Evolutionary conservation across 2,797 vertebrate species (phyloP).

Genomic region (Oreortyx pictus): DNA sequence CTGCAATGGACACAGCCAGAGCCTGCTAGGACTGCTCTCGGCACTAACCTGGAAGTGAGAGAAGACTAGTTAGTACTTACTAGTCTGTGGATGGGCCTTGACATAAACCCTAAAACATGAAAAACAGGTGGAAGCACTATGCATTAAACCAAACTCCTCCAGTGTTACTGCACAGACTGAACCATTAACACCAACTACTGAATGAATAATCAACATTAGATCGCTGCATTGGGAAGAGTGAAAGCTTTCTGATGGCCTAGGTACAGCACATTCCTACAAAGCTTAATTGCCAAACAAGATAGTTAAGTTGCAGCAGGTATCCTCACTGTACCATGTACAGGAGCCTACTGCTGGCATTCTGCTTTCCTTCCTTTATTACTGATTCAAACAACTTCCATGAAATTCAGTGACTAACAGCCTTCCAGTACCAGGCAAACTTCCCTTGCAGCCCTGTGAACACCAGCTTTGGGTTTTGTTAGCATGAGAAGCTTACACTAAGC

Average conservation of each 20-base stretch:
- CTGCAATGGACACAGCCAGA: not conserved
- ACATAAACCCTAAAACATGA: slow-evolving; percentile 75
- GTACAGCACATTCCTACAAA: rapidly evolving
- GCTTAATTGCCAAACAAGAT: not conserved
- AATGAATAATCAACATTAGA: rapidly evolving
- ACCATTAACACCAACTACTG: not conserved
- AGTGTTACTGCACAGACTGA: rapidly evolving
- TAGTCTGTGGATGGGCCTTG: slow-evolving; percentile 76
- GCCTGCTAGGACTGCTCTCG: not conserved
- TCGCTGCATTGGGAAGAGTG: not conserved
- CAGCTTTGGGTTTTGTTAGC: not conserved
- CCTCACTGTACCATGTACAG: not conserved
- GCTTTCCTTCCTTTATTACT: not conserved
- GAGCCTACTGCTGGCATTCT: not conserved
- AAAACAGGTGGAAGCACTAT: not conserved
- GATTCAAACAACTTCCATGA: rapidly evolving
- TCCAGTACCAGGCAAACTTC: not conserved
- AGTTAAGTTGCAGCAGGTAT: not conserved
- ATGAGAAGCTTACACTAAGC: not conserved
- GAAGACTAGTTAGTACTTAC: slow-evolving; percentile 75
- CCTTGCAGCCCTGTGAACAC: not conserved
- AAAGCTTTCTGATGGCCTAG: not conserved
- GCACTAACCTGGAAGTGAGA: not conserved
- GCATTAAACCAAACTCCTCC: not conserved
- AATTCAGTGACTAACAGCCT: not conserved